Evolutionary conservation across 2,113 vertebrate species (phyloP).

Genomic region (Pogonocichla stellata): DNA sequence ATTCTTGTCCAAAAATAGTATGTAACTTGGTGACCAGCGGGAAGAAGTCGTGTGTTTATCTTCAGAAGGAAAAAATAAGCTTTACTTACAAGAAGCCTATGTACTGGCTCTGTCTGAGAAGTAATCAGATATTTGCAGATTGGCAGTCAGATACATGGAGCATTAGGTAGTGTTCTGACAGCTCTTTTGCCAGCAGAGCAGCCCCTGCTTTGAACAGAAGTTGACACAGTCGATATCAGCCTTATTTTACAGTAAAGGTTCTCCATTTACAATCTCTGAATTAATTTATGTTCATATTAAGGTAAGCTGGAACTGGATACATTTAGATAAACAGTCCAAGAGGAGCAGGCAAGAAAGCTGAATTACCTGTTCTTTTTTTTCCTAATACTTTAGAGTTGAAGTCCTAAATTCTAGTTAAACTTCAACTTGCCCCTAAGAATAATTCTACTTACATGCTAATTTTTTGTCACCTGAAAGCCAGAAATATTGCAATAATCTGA

Average conservation of each 20-base stretch:
- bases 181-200: neutral
- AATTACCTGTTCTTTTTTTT: neutral
- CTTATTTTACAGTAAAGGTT: neutral
- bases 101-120: neutral
- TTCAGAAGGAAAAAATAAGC: neutral
- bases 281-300: neutral
- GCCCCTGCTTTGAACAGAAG: neutral
- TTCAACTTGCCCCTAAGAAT: neutral
- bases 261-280: neutral
- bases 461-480: neutral
- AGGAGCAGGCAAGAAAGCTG: neutral
- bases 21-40: neutral
- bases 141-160: neutral
- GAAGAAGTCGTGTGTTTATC: neutral
- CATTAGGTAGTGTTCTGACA: neutral
- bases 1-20: neutral
- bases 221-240: neutral
- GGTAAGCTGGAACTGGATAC: neutral
- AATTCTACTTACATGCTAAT: neutral
- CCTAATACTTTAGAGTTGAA: rapidly evolving
- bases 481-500: neutral
- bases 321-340: neutral
- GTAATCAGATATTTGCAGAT: neutral
- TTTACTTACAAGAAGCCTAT: neutral
- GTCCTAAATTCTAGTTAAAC: neutral